phyloP scores from a whole-genome alignment of 2,888 invertebrate genomes.

The Steinernema scapterisci region DNA sequence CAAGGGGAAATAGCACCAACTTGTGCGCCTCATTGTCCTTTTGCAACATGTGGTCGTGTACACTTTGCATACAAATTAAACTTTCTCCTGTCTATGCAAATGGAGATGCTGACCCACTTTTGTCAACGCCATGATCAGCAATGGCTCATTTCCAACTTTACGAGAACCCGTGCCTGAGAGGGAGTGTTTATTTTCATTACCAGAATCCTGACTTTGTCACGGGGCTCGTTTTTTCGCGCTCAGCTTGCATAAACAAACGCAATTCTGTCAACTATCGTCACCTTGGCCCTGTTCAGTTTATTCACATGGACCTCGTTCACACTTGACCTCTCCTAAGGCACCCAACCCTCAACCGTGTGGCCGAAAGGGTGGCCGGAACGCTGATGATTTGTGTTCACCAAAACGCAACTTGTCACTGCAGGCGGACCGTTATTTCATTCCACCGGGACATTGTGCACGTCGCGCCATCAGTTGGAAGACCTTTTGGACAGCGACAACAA shows the following conservation, averaged over 20 bases:
- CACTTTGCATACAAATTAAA: not conserved
- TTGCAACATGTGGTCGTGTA: not conserved
- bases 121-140: not conserved
- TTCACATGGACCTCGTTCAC: not conserved
- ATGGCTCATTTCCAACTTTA: not conserved
- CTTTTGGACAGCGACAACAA: conserved; percentile 4
- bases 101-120: not conserved
- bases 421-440: not conserved
- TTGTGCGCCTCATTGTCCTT: no score
- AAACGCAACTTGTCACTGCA: not conserved
- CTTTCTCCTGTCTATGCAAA: conserved; percentile 1
- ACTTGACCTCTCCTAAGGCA: no score
- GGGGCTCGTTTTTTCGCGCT: conserved; percentile 20
- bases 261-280: conserved; percentile 14
- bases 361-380: not conserved
- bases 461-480: not conserved
- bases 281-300: conserved; percentile 20
- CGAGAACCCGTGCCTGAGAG: not conserved
- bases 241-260: conserved; percentile 24
- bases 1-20: not conserved
- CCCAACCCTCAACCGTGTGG: not conserved
- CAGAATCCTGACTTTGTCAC: not conserved
- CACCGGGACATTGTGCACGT: not conserved
- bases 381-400: not conserved
- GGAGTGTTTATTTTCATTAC: conserved; percentile 16